phyloP scores from a whole-genome alignment of 2,113 vertebrate genomes.

The Tychaedon coryphoeus region DNA sequence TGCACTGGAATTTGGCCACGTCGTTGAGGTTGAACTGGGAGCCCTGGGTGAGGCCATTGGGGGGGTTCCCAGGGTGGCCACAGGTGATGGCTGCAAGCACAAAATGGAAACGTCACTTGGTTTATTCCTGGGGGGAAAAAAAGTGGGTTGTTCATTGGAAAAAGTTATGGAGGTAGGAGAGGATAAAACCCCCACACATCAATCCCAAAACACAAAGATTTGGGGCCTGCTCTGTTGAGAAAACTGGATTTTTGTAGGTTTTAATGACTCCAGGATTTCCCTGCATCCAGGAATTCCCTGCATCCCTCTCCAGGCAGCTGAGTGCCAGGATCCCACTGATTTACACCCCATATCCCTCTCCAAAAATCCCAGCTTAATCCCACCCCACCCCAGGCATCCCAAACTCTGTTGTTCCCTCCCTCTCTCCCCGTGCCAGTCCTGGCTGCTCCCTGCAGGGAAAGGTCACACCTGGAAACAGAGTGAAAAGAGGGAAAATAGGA shows the following conservation, averaged over 20 bases:
- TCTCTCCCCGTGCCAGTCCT: not conserved
- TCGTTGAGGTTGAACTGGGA: conserved; percentile 95
- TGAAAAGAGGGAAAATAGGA: not conserved
- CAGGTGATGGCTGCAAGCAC: conserved; percentile 88
- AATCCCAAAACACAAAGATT: not conserved
- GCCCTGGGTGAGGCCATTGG: conserved; percentile 89
- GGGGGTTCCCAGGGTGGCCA: conserved; percentile 93
- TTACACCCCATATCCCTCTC: not conserved
- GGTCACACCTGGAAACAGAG: not conserved
- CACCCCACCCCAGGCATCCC: not conserved
- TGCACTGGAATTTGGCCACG: conserved; percentile 89
- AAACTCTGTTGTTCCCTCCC: not conserved
- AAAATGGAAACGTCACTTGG: not conserved
- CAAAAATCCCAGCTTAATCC: not conserved
- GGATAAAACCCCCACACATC: accelerated
- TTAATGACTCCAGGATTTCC: not conserved
- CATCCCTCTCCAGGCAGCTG: not conserved
- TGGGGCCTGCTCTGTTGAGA: not conserved
- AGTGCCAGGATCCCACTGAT: not conserved
- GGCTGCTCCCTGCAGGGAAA: not conserved
- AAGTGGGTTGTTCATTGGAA: accelerated
- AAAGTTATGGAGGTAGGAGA: not conserved
- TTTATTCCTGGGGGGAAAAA: not conserved
- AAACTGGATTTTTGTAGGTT: not conserved
- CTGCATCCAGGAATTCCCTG: not conserved